phyloP scores from a whole-genome alignment of 2,888 invertebrate genomes.

The Pteria penguin region DNA sequence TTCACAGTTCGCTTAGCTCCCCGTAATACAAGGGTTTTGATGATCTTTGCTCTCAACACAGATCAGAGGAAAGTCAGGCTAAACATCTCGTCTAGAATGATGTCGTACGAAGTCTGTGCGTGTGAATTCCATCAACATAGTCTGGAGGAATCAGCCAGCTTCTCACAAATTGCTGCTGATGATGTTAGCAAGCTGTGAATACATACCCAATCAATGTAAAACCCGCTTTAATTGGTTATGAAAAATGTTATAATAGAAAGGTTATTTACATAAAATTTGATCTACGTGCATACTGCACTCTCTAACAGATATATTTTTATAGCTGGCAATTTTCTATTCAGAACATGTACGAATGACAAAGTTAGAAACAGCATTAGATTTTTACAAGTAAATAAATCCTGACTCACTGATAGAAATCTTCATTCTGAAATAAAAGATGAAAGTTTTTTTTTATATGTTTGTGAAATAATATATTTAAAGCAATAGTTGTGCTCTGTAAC shows the following conservation, averaged over 20 bases:
- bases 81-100: not conserved
- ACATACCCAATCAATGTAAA: not conserved
- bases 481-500: no score
- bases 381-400: no score
- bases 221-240: not conserved
- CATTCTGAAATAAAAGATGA: no score
- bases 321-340: no score
- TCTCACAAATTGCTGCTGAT: not conserved
- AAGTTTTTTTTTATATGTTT: no score
- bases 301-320: no score
- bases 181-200: not conserved
- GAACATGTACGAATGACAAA: no score
- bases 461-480: no score
- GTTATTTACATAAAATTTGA: not conserved
- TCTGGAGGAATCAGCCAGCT: not conserved
- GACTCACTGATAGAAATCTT: no score
- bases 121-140: not conserved
- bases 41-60: slow-evolving; percentile 4
- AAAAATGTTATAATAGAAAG: not conserved
- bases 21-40: slow-evolving; percentile 31
- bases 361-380: no score
- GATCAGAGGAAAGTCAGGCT: not conserved
- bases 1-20: slow-evolving; percentile 23
- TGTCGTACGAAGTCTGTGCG: not conserved
- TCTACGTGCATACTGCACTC: no score